phyloP scores from a whole-genome alignment of 2,888 invertebrate species.

The Drosophila pseudotakahashii region DNA sequence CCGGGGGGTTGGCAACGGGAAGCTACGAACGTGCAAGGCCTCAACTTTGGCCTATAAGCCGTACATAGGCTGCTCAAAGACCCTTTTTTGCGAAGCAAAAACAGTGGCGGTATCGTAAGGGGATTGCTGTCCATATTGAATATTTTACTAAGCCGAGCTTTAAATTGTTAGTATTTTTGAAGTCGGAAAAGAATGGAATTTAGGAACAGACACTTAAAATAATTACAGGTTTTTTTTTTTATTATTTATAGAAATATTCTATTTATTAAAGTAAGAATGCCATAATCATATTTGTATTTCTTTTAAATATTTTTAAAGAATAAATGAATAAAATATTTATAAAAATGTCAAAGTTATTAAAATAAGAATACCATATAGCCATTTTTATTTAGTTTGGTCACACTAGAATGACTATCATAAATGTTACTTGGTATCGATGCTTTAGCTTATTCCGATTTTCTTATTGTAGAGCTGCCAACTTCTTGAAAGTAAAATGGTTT shows the following conservation, averaged over 20 bases:
- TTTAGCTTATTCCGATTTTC: neutral
- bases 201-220: too few relatives aligned
- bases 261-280: too few relatives aligned
- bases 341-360: neutral
- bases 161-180: too few relatives aligned
- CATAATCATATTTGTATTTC: neutral
- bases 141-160: too few relatives aligned
- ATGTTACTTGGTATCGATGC: slow-evolving; percentile 4
- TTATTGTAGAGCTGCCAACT: neutral
- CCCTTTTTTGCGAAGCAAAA: slow-evolving; percentile 7
- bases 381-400: neutral
- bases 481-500: too few relatives aligned
- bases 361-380: neutral
- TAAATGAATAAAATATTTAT: too few relatives aligned
- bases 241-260: too few relatives aligned
- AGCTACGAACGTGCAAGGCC: slow-evolving; percentile 39
- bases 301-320: too few relatives aligned
- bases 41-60: slow-evolving; percentile 76
- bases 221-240: too few relatives aligned
- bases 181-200: too few relatives aligned
- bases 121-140: neutral
- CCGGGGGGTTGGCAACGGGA: slow-evolving; percentile 1
- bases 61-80: slow-evolving; percentile 35
- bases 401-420: slow-evolving; percentile 1
- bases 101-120: neutral